Evolutionary conservation across 2,797 vertebrate species (phyloP).

Genomic region (Pelodytes ibericus): DNA sequence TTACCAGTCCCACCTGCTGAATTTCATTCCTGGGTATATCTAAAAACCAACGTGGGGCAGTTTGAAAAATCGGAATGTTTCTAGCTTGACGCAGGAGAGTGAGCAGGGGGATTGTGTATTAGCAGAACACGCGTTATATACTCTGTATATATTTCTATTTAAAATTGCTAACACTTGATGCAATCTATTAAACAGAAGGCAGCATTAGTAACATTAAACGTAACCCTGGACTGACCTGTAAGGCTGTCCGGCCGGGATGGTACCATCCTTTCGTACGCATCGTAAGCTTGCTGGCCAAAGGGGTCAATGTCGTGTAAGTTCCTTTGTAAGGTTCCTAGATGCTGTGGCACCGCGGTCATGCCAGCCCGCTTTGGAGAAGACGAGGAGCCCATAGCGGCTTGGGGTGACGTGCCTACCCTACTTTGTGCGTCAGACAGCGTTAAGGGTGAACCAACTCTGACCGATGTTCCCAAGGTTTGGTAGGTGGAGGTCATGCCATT

Average conservation of each 20-base stretch:
- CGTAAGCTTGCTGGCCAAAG: constrained; percentile 87
- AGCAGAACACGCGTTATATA: background rate
- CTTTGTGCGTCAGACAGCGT: constrained; percentile 74
- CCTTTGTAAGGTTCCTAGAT: constrained; percentile 86
- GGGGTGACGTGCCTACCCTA: constrained; percentile 73
- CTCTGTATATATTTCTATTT: background rate
- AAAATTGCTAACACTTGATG: too few relatives aligned
- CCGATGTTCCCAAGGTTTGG: constrained; percentile 67
- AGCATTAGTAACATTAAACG: background rate
- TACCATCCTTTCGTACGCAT: constrained; percentile 93
- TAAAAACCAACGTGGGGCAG: background rate
- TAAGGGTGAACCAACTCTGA: constrained; percentile 85
- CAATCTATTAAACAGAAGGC: too few relatives aligned
- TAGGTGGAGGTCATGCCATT: constrained; percentile 78
- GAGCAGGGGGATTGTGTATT: background rate
- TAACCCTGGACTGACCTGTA: constrained; percentile 79
- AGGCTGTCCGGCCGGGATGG: constrained; percentile 91
- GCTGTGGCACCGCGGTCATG: constrained; percentile 94
- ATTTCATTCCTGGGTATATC: constrained; percentile 8
- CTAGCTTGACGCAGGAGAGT: constrained; percentile 15
- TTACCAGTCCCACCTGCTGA: constrained; percentile 43
- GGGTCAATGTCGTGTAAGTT: constrained; percentile 81
- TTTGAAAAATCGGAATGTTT: constrained; percentile 29
- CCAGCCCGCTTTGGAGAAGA: constrained; percentile 80
- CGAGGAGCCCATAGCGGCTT: constrained; percentile 73